A percentile compares a stretch with the other conserved stretches of the same genome.
Evolutionary conservation across 2,888 invertebrate genomes (phyloP).

Genomic region (Cryptus viduatorius): DNA sequence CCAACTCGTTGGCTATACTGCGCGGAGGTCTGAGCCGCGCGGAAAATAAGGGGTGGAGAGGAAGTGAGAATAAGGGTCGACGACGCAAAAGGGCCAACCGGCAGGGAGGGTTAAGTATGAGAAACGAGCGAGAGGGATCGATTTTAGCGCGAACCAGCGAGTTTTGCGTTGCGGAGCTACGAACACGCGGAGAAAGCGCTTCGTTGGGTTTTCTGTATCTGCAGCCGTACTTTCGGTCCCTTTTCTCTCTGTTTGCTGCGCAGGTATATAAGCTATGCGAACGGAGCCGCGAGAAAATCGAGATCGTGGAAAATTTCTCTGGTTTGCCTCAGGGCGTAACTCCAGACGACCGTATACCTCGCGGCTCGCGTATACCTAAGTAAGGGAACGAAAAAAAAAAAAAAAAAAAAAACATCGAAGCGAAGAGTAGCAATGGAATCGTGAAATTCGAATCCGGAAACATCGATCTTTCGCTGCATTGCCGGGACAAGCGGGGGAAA

Average conservation of each 20-base stretch:
- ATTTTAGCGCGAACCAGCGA: slow-evolving; percentile 63
- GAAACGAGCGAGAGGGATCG: slow-evolving; percentile 71
- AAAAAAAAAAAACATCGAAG: slow-evolving; percentile 10
- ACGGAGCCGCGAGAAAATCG: slow-evolving; percentile 59
- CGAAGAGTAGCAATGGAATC: slow-evolving; percentile 13
- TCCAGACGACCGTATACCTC: slow-evolving; percentile 48
- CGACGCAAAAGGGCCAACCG: slow-evolving; percentile 42
- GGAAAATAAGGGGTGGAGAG: slow-evolving; percentile 43
- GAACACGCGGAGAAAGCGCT: slow-evolving; percentile 50
- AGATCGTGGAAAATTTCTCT: slow-evolving; percentile 50
- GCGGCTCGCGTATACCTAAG: slow-evolving; percentile 8
- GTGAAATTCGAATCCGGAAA: slow-evolving; percentile 42
- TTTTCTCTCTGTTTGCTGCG: slow-evolving; percentile 58
- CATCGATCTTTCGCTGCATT: slow-evolving; percentile 8
- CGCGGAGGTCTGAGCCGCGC: slow-evolving; percentile 52
- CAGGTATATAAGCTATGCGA: slow-evolving; percentile 47
- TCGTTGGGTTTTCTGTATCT: slow-evolving; percentile 54
- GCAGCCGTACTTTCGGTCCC: slow-evolving; percentile 35
- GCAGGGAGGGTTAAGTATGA: slow-evolving; percentile 69
- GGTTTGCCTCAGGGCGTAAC: slow-evolving; percentile 52
- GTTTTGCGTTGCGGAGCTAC: slow-evolving; percentile 60
- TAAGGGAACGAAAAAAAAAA: slow-evolving; percentile 8
- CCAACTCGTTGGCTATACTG: not conserved
- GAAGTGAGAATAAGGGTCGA: slow-evolving; percentile 27
- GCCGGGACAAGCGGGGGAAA: not conserved